Evolutionary conservation across 2,797 vertebrate species (phyloP), one percentile per base, ranked within the genome.

Genomic region (Labroides dimidiatus): DNA sequence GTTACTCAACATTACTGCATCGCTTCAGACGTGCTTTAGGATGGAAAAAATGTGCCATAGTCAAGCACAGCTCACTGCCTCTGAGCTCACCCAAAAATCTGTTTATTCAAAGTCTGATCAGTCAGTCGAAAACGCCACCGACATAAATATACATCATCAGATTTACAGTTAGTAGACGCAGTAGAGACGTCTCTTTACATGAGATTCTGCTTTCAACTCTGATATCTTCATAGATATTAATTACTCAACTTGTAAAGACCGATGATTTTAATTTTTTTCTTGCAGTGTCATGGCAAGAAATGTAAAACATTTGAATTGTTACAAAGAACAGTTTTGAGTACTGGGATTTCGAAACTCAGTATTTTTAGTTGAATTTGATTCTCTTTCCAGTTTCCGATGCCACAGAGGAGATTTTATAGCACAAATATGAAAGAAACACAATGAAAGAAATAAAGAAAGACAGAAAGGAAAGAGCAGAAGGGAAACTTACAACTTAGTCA

Each of bases 401-500:
- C 14, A 60, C 16, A 65, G 23, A 4, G 71, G 2, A 69, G 10
- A 5, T 42, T 44, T 64, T 10, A 50, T 3, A 55, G 2, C 19
- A 6, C 11, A 65, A 39, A 37, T 14, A 0, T 1, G 21, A 33
- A 33, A 9, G 23, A 30, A 0, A 16, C 16, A 42, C 14, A 52
- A 11, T 36, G 33, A 55, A 13, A 62, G 5, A 19, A 45, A 10
- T 27, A 53, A 23, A 42, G 7, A 59, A 44, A 59, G 16, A 48
- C 20, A 64, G 42, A 17, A 57, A n/a, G 20, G 21, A 49, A 61
- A 50, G 17, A 30, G 54, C 30, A 33, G 30, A 33, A 33, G 30
- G 30, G 30, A 33, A 33, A 33, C 4, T 33, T 33, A 33, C 30
- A 6, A 33, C 30, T 33, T 8, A 33, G 8, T 33, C 5, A n/a